Base-by-base conservation (phyloP, 1,140 invertebrate genomes). In the Cydia pomonella region DNA sequence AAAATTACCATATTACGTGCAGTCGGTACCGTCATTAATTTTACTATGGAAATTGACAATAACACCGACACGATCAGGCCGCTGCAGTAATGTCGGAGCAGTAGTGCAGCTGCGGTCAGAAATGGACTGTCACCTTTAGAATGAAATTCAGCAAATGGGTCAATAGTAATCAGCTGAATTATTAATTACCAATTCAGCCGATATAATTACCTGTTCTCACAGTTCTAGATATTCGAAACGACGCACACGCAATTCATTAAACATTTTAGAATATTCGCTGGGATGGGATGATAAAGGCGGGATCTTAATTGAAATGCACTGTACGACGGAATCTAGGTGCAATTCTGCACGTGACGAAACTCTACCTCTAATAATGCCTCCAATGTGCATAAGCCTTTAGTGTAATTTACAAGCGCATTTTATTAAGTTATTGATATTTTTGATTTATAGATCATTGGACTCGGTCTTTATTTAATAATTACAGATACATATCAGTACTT, bases 271-370 rank as follows among this genome's bases (percentile, higher is more conserved):
- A 59, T 59, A 59, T 23, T 59, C 53, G 53, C 53, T 12, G 47
- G 16, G 53, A 53, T 53, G 50, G n/a, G 50, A 59, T 59, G 21
- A 59, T 59, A 59, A 59, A 59, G 53, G 53, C 18, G 21, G 21
- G 50, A 9, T 59, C 53, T 59, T 59, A 59, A 59, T 59, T 59
- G 53, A 59, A 59, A 59, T 59, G 53, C 53, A 21, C 53, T 59
- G 53, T 59, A 59, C 53, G 53, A 21, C 21, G 53, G 53, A 59
- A 59, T 59, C 53, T 59, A 59, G 53, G 53, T 59, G 53, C 53
- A 59, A 59, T 59, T 59, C 53, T 21, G 53, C 2, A 59, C 53
- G 53, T 59, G 53, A 59, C 53, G 53, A 59, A 59, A 59, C 53
- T 50, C 47, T 53, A 53, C n/a, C 53, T 23, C 53, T 59, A 59